phyloP scores from a whole-genome alignment of 2,797 vertebrate genomes.

The Tapera naevia region DNA sequence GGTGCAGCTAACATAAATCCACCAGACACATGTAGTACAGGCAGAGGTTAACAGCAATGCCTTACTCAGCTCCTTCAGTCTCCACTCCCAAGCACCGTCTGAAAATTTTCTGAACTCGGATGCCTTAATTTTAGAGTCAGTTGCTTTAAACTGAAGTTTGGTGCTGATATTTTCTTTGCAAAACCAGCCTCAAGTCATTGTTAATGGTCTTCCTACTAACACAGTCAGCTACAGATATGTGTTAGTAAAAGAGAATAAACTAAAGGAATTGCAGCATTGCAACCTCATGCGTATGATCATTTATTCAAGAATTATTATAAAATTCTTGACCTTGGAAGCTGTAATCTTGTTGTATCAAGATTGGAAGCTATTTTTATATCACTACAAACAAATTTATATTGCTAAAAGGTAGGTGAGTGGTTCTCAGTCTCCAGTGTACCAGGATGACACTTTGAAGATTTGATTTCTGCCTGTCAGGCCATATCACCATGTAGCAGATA shows the following conservation, averaged over 20 bases:
- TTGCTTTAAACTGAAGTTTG: not conserved
- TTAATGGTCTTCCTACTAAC: not conserved
- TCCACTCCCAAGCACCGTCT: not conserved
- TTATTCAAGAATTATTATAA: not conserved
- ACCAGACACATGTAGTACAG: not conserved
- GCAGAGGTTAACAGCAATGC: not conserved
- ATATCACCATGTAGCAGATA: constrained; percentile 17
- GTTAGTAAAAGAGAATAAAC: not conserved
- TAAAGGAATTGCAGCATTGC: not conserved
- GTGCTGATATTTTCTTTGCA: not conserved
- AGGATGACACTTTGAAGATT: constrained; percentile 10
- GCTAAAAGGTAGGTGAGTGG: constrained; percentile 10
- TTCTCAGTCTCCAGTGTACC: not conserved
- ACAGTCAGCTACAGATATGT: not conserved
- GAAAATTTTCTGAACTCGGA: not conserved
- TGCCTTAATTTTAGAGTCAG: not conserved
- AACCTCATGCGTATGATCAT: not conserved
- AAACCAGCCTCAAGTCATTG: not conserved
- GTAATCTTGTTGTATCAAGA: not conserved
- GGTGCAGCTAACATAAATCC: not conserved
- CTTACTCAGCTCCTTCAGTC: not conserved
- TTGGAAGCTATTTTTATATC: constrained; percentile 17
- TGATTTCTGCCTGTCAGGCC: constrained; percentile 41
- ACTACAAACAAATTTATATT: not conserved
- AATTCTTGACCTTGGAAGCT: constrained; percentile 12